Percentiles rank a stretch among this genome's conserved stretches.
These are phyloP conservation scores for Rhynchotus rufescens DNA, from an alignment of 2,797 vertebrate genomes.

Conservation along the genomic window DNA sequence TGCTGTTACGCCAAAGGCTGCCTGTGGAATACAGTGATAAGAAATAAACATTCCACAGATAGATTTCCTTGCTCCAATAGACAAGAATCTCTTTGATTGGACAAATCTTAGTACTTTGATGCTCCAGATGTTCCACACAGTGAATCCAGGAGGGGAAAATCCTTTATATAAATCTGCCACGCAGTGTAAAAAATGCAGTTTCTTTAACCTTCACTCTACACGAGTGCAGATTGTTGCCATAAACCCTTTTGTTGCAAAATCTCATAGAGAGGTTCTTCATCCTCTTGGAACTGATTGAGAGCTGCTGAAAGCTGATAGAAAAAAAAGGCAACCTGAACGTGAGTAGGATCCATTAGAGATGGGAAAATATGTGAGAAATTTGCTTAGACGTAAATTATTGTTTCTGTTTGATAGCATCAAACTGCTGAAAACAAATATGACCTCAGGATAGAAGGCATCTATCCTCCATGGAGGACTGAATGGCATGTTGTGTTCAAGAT, in stretches of 20 bases:
- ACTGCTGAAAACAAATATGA: not conserved
- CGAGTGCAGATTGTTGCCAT: not conserved
- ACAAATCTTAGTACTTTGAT: not conserved
- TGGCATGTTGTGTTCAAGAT: not conserved
- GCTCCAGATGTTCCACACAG: not conserved
- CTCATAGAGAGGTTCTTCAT: not conserved
- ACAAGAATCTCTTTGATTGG: not conserved
- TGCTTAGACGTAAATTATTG: not conserved
- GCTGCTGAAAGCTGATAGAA: not conserved
- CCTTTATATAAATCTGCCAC: not conserved
- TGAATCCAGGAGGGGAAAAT: not conserved
- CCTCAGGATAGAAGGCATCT: not conserved
- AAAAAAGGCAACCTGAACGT: not conserved
- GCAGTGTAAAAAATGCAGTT: not conserved
- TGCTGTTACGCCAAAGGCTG: not conserved
- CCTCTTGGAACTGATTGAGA: not conserved
- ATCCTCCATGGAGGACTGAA: not conserved
- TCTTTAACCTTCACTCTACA: not conserved
- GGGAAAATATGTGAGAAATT: not conserved
- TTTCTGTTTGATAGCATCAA: not conserved
- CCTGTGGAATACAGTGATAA: not conserved
- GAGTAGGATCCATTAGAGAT: not conserved
- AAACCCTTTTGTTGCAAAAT: not conserved
- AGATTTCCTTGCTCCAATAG: not conserved
- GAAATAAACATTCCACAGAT: not conserved